A percentile compares a stretch with the other conserved stretches of the same genome.
Evolutionary conservation across 2,113 vertebrate species (phyloP).

Genomic region (Brevimyrus niger): DNA sequence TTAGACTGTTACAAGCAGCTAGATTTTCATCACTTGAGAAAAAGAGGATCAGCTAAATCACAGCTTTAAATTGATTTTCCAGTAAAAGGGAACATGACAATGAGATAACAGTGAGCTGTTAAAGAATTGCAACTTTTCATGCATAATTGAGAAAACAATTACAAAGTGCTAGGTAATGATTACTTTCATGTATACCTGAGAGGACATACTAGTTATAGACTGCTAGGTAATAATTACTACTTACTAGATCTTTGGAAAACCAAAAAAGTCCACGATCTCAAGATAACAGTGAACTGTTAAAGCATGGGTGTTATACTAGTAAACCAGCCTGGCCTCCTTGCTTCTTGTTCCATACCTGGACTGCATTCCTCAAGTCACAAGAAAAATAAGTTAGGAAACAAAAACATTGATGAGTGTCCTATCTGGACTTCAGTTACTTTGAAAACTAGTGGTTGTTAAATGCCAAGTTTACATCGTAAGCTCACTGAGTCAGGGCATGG

Average conservation of each 20-base stretch:
- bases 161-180: neutral
- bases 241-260: neutral
- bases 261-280: neutral
- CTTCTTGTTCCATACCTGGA: neutral
- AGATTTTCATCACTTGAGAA: neutral
- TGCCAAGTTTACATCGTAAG: neutral
- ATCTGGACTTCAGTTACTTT: neutral
- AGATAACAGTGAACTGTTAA: neutral
- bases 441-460: neutral
- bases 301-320: neutral
- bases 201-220: neutral
- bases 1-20: neutral
- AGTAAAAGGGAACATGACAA: neutral
- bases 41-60: neutral
- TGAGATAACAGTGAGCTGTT: neutral
- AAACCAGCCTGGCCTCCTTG: neutral
- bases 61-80: neutral
- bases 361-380: neutral
- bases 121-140: neutral
- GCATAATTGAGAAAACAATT: neutral
- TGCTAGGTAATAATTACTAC: neutral
- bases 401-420: neutral
- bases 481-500: neutral
- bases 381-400: no score
- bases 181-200: no score